A percentile compares a stretch with the other conserved stretches of the same genome.
Evolutionary conservation across 2,113 vertebrate species (phyloP).

Genomic region (Entelurus aequoreus): DNA sequence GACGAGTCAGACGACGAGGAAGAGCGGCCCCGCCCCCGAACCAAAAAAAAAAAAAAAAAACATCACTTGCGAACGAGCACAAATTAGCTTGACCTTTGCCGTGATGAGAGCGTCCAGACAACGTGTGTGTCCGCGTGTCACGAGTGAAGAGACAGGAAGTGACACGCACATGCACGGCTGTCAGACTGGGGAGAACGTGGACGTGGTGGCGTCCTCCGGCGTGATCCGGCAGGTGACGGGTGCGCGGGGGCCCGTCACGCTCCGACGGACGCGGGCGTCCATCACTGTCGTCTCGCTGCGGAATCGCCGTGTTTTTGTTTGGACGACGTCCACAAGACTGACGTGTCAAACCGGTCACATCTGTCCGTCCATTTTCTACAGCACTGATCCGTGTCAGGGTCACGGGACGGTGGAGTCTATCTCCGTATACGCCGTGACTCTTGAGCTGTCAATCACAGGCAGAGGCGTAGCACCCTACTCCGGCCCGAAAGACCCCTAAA

Average conservation of each 20-base stretch:
- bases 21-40: neutral
- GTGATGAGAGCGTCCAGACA: neutral
- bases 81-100: constrained; percentile 13
- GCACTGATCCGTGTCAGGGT: no score
- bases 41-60: neutral
- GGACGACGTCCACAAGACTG: no score
- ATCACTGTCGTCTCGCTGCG: neutral
- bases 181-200: neutral
- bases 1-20: neutral
- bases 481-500: no score
- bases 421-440: no score
- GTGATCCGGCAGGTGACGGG: neutral
- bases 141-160: neutral
- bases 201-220: neutral
- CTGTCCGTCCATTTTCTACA: no score
- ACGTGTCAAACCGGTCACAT: no score
- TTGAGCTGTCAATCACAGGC: no score
- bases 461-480: no score
- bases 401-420: no score
- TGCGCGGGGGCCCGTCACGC: neutral
- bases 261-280: neutral
- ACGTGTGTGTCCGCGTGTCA: neutral
- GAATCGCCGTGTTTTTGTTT: neutral
- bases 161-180: neutral
- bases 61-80: neutral